Evolutionary conservation across 2,797 vertebrate genomes (phyloP).

Genomic region (Meriones psammophilus): DNA sequence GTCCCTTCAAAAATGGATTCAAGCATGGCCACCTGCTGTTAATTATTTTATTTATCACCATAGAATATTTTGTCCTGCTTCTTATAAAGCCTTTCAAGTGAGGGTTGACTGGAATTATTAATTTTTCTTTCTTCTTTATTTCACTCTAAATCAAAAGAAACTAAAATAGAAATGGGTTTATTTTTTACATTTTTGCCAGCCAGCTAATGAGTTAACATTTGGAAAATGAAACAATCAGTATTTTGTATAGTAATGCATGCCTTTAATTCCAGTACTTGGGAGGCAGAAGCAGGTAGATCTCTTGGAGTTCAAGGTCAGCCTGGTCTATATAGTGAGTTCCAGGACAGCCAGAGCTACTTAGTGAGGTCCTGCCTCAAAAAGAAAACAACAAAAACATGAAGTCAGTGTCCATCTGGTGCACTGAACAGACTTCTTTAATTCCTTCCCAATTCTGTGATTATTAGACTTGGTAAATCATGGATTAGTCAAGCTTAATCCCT

Average conservation of each 20-base stretch:
- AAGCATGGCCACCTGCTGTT: neutral
- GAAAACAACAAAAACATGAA: neutral
- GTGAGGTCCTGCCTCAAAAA: neutral
- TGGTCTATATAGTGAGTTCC: neutral
- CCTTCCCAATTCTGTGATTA: neutral
- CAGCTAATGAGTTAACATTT: slow-evolving; percentile 23
- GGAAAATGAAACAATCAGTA: slow-evolving; percentile 41
- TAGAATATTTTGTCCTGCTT: slow-evolving; percentile 34
- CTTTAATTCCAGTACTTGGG: neutral
- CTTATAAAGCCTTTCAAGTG: slow-evolving; percentile 55
- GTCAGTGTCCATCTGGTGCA: neutral
- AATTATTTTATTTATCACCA: slow-evolving; percentile 52
- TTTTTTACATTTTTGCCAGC: neutral
- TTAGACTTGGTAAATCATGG: slow-evolving; percentile 23
- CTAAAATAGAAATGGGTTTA: neutral
- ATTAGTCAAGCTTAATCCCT: slow-evolving; percentile 40
- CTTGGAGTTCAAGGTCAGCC: neutral
- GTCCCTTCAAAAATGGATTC: neutral
- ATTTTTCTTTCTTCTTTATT: neutral
- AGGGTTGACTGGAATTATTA: neutral
- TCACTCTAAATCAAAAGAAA: slow-evolving; percentile 44
- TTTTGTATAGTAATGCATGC: neutral
- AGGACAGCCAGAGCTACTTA: neutral
- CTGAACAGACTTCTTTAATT: slow-evolving; percentile 20
- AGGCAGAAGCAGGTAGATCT: neutral